Evolutionary conservation across 1,140 invertebrate genomes (phyloP).

Genomic region (Luehdorfia chinensis): DNA sequence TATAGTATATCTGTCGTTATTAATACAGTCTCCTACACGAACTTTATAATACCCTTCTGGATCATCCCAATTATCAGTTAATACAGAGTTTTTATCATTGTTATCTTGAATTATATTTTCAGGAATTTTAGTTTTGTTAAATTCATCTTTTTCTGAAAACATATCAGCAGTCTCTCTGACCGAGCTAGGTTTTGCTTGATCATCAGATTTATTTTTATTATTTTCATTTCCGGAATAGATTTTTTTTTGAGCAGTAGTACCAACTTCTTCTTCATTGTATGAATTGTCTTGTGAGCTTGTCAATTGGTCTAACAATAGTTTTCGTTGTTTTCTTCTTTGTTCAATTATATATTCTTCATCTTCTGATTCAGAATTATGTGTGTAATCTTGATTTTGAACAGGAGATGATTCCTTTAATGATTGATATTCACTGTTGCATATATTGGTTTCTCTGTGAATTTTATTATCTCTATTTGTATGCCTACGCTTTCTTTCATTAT

Average conservation of each 20-base stretch:
- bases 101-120: slow-evolving; percentile 83
- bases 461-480: slow-evolving; percentile 1
- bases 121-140: slow-evolving; percentile 78
- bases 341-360: slow-evolving; percentile 97
- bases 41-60: slow-evolving; percentile 98
- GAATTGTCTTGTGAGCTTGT: slow-evolving; percentile 26
- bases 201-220: slow-evolving; percentile 12
- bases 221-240: slow-evolving; percentile 9
- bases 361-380: slow-evolving; percentile 76
- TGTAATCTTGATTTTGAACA: slow-evolving; percentile 32
- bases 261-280: slow-evolving; percentile 19
- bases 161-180: slow-evolving; percentile 52
- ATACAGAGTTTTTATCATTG: slow-evolving; percentile 87
- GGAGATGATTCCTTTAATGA: slow-evolving; percentile 34
- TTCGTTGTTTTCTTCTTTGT: slow-evolving; percentile 90
- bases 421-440: slow-evolving; percentile 26
- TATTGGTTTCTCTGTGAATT: slow-evolving; percentile 37
- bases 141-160: slow-evolving; percentile 67
- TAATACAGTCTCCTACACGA: slow-evolving; percentile 94
- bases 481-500: slow-evolving; percentile 5
- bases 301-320: slow-evolving; percentile 89
- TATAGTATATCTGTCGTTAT: slow-evolving; percentile 91
- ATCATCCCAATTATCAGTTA: slow-evolving; percentile 99
- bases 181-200: slow-evolving; percentile 18
- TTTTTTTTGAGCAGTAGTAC: slow-evolving; percentile 20